phyloP scores from a whole-genome alignment of 2,888 invertebrate genomes.

The Platycheirus albimanus region DNA sequence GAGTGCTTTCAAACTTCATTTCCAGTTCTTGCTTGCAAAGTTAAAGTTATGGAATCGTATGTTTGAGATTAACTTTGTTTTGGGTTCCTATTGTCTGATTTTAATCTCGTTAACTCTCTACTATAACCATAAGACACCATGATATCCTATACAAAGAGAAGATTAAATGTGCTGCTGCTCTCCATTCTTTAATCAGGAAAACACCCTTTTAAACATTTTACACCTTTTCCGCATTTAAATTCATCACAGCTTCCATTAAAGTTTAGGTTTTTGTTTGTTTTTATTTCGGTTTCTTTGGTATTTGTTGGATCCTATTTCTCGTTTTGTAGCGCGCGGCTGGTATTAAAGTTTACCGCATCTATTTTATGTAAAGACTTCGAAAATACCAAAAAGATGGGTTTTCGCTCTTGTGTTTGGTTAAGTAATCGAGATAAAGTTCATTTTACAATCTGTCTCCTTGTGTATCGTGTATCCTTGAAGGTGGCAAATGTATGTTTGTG shows the following conservation, averaged over 20 bases:
- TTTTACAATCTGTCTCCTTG: slow-evolving; percentile 31
- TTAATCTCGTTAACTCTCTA: slow-evolving; percentile 22
- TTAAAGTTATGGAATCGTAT: background rate
- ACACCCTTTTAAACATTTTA: slow-evolving; percentile 22
- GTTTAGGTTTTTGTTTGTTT: background rate
- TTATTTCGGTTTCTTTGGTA: background rate
- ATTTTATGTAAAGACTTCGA: slow-evolving; percentile 1
- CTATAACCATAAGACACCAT: background rate
- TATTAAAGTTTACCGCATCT: slow-evolving; percentile 9
- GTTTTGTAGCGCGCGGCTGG: background rate
- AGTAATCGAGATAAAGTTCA: slow-evolving; percentile 34
- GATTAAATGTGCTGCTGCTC: slow-evolving; percentile 4
- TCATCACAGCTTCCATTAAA: slow-evolving; percentile 21
- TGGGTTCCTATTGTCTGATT: slow-evolving; percentile 7
- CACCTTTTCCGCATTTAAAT: slow-evolving; percentile 19
- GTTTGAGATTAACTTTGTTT: slow-evolving; percentile 11
- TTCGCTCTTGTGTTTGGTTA: slow-evolving; percentile 19
- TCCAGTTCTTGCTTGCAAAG: too few species aligned
- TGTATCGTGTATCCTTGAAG: background rate
- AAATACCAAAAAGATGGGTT: slow-evolving; percentile 6
- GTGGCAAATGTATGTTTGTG: slow-evolving; percentile 18
- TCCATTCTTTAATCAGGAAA: slow-evolving; percentile 9
- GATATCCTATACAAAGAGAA: slow-evolving; percentile 6
- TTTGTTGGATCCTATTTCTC: slow-evolving; percentile 9
- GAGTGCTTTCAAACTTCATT: too few species aligned